Percentiles rank a stretch among this genome's conserved stretches.
These are phyloP conservation scores for Platysternon megacephalum DNA, from an alignment of 2,113 vertebrate species.

Conservation along the genomic window DNA sequence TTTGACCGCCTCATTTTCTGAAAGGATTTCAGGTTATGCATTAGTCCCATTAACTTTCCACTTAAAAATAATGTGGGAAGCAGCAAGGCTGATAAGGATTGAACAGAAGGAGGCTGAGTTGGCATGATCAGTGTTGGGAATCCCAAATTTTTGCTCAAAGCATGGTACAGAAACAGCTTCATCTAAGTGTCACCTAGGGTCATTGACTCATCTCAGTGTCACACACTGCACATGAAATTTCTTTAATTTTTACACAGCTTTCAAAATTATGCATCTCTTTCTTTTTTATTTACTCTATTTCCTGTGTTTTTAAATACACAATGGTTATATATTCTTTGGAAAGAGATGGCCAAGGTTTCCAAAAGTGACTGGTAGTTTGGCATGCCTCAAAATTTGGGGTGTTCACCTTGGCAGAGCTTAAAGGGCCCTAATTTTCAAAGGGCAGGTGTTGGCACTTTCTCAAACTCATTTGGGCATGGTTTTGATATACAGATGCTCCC, in stretches of 20 bases:
- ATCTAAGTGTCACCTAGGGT: neutral
- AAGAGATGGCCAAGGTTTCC: neutral
- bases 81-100: neutral
- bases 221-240: neutral
- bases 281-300: neutral
- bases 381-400: neutral
- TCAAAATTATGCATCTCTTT: neutral
- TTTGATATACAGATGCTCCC: neutral
- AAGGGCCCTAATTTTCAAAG: neutral
- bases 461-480: neutral
- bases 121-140: neutral
- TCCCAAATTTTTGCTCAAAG: neutral
- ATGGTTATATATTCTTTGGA: fast-evolving
- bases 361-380: neutral
- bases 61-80: neutral
- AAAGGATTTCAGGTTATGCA: conserved; percentile 31
- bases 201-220: neutral
- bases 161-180: neutral
- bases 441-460: neutral
- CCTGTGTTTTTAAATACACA: neutral
- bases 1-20: conserved; percentile 11
- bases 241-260: neutral
- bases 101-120: neutral
- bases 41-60: conserved; percentile 37
- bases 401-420: neutral